Evolutionary conservation across 2,113 vertebrate species (phyloP), one percentile per base, ranked within the genome.

Genomic region (Daphoenositta chrysoptera): DNA sequence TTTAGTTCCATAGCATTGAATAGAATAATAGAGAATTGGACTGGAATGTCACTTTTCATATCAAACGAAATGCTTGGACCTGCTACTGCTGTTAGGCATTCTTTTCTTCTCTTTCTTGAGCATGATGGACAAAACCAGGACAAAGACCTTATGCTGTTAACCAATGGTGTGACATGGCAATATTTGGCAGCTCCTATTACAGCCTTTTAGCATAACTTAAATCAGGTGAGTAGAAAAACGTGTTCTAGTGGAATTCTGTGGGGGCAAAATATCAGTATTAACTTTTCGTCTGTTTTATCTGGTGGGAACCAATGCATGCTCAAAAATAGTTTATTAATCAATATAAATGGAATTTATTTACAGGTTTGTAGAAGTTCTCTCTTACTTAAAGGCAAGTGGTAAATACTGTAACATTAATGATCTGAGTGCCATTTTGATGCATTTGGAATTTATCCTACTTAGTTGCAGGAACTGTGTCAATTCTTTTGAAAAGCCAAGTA

Each of bases 171-270:
- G 87, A 39, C 56, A 44, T 75, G 16, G 37, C 31, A 63, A 4
- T 19, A 7, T 68, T 7, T 48, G 69, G 26, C 33, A 47, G 9
- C n/a, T 85, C 24, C 44, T 70, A 2, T 23, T 75, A 28, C 2
- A 63, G 30, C 2, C 8, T 85, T 86, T 60, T 20, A 33, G 14
- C 13, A 21, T 68, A 1, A 0, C 8, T 50, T 2, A 1, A 17
- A 37, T 68, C 15, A 54, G 4, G 10, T 31, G 18, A 77, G 28
- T 60, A 16, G 9, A 72, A 30, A 10, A 16, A 64, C 69, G 11
- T 33, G 8, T 11, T 75, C 56, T 37, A 44, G 17, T 37, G 16
- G 35, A 78, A 58, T 16, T 58, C n/a, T 0, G 0, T 28, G 19
- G 15, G 6, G 27, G 11, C 6, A 31, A 70, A 76, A 20, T 51